Conservation (phyloP, 2,888 invertebrate genomes). For the Campoplex capitator region DNA sequence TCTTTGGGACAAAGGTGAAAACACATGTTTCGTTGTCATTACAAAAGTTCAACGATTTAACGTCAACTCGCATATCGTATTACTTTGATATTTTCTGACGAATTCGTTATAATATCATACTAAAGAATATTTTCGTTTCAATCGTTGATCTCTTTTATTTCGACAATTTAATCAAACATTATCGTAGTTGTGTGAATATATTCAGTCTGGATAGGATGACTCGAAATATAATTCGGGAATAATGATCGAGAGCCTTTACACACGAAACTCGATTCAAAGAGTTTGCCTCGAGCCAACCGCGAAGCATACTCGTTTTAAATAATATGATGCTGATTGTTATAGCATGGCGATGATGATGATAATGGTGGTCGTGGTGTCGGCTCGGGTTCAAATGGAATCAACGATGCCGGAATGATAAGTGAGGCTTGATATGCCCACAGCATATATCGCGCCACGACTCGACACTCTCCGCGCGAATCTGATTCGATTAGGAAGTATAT, state of each 20-base stretch:
- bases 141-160: not conserved
- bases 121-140: not conserved
- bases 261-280: constrained; percentile 57
- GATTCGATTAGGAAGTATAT: constrained; percentile 82
- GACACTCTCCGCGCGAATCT: constrained; percentile 72
- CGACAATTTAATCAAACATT: not conserved
- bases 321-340: constrained; percentile 55
- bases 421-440: constrained; percentile 69
- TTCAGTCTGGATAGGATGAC: constrained; percentile 7
- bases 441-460: constrained; percentile 55
- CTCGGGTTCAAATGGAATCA: constrained; percentile 81
- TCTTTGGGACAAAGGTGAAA: not conserved
- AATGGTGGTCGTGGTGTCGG: constrained; percentile 70
- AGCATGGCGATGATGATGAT: constrained; percentile 43
- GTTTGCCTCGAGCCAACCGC: constrained; percentile 40
- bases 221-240: constrained; percentile 56
- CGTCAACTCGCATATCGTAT: not conserved
- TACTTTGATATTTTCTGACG: not conserved
- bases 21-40: not conserved
- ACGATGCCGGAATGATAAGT: constrained; percentile 79
- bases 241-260: constrained; percentile 27
- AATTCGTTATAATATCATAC: not conserved
- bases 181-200: constrained; percentile 6
- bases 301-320: constrained; percentile 55
- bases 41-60: not conserved